Percentiles rank a stretch among this genome's conserved stretches.
phyloP scores from a whole-genome alignment of 2,113 vertebrate genomes.

The Potamarius usumacintae region DNA sequence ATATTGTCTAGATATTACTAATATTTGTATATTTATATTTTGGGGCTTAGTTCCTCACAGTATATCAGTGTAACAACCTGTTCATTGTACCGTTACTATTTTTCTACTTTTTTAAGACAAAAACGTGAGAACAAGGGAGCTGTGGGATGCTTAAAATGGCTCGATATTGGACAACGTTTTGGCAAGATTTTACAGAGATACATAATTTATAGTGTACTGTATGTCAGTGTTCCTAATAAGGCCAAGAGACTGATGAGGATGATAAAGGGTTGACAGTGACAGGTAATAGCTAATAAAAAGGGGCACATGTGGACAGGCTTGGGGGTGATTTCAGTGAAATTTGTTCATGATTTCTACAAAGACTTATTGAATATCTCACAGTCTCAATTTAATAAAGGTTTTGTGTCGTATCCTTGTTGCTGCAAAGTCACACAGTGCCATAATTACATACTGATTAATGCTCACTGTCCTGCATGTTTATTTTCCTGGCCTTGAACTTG shows the following conservation, averaged over 20 bases:
- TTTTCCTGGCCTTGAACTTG: neutral
- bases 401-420: neutral
- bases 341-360: neutral
- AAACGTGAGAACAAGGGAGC: neutral
- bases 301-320: neutral
- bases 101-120: neutral
- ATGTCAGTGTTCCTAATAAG: neutral
- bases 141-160: neutral
- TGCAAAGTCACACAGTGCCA: neutral
- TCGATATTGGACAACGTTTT: neutral
- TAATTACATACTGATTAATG: constrained; percentile 44
- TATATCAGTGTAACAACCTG: neutral
- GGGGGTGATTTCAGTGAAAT: neutral
- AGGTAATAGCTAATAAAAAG: neutral
- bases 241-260: neutral
- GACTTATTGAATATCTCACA: neutral
- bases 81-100: neutral
- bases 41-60: no score
- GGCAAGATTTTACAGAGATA: neutral
- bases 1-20: neutral
- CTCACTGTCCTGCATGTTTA: constrained; percentile 6
- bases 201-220: neutral
- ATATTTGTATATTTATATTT: neutral
- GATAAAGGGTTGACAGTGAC: neutral
- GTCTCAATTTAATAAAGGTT: neutral